A percentile compares a stretch with the other conserved stretches of the same genome.
Evolutionary conservation across 2,113 vertebrate genomes (phyloP).

Genomic region (Pungitius pungitius): DNA sequence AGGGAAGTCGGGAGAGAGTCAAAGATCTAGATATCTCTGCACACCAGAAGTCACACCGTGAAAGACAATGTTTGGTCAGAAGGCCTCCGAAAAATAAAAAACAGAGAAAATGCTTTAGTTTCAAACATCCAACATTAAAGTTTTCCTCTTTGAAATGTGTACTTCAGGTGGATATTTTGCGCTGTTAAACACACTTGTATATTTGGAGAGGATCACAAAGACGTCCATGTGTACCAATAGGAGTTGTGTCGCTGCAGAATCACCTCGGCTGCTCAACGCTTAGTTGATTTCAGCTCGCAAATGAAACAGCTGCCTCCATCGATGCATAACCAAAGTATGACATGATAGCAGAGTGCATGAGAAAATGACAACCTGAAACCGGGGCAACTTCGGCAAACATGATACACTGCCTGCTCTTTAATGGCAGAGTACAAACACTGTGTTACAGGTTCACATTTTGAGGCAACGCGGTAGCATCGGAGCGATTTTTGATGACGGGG

Average conservation of each 20-base stretch:
- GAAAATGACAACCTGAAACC: conserved; percentile 34
- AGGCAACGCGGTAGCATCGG: background rate
- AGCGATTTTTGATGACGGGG: conserved; percentile 28
- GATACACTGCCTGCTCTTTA: conserved; percentile 13
- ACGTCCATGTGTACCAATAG: background rate
- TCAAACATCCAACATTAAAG: no score
- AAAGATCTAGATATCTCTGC: conserved; percentile 24
- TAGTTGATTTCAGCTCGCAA: conserved; percentile 21
- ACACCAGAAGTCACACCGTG: conserved; percentile 7
- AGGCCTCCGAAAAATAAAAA: conserved; percentile 3
- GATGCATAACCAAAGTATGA: conserved; percentile 13
- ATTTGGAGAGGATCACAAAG: background rate
- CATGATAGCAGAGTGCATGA: conserved; percentile 3
- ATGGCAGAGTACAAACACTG: conserved; percentile 9
- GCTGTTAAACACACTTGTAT: background rate
- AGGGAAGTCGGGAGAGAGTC: background rate
- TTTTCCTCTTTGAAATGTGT: background rate
- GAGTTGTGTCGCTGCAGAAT: background rate
- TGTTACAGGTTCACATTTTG: conserved; percentile 31
- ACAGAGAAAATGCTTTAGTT: background rate
- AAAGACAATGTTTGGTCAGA: conserved; percentile 25
- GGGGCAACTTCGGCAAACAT: conserved; percentile 46
- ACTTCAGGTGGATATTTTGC: background rate
- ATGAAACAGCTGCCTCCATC: conserved; percentile 32
- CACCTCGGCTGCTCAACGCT: background rate